Evolutionary conservation across 2,888 invertebrate genomes (phyloP).

Genomic region (Conistra vaccinii): DNA sequence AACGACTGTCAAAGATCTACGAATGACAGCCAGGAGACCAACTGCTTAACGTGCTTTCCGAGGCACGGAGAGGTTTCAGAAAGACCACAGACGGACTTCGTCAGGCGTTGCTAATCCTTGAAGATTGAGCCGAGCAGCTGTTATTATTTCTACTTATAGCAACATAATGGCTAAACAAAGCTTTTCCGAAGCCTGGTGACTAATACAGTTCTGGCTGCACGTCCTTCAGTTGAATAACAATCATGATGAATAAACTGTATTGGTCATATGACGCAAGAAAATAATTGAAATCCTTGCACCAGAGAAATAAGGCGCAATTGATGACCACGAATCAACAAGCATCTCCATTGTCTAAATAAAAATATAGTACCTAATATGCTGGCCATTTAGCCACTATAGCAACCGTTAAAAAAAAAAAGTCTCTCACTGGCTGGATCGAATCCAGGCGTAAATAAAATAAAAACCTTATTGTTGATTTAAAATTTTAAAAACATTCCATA

Average conservation of each 20-base stretch:
- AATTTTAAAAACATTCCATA: slow-evolving; percentile 3
- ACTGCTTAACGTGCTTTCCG: neutral
- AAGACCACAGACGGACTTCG: neutral
- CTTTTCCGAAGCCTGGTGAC: neutral
- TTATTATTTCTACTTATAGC: neutral
- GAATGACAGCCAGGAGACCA: neutral
- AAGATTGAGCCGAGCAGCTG: neutral
- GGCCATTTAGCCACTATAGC: neutral
- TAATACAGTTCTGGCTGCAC: neutral
- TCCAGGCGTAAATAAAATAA: no score
- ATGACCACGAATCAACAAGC: neutral
- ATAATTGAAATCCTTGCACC: neutral
- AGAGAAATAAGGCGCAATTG: slow-evolving; percentile 6
- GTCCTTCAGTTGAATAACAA: neutral
- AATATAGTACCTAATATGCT: neutral
- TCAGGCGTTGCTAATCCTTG: neutral
- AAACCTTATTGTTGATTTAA: neutral
- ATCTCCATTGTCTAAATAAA: no score
- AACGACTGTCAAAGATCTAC: neutral
- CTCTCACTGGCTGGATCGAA: neutral
- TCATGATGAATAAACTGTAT: neutral
- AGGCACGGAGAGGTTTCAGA: no score
- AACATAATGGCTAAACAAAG: neutral
- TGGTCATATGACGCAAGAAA: no score
- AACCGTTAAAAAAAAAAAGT: neutral